A percentile compares a stretch with the other conserved stretches of the same genome.
Evolutionary conservation across 2,888 invertebrate species (phyloP).

Genomic region (Dryobotodes eremita): DNA sequence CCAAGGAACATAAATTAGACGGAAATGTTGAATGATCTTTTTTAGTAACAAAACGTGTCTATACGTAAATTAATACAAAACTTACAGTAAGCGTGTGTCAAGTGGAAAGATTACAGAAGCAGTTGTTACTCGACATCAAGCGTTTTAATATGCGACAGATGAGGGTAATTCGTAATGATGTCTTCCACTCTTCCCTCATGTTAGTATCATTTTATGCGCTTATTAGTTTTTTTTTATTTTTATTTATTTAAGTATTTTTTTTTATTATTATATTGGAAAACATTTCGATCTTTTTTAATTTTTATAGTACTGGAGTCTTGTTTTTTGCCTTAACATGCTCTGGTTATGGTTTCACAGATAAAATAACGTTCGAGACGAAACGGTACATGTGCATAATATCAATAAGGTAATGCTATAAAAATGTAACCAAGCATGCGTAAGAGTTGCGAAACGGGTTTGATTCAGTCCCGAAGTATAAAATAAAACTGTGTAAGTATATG

Average conservation of each 20-base stretch:
- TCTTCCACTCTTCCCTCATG: not conserved
- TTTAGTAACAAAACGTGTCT: conserved; percentile 28
- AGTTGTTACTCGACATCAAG: conserved; percentile 37
- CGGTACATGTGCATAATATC: conserved; percentile 44
- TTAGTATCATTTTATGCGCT: conserved; percentile 19
- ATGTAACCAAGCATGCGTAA: conserved; percentile 16
- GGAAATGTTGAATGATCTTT: conserved; percentile 22
- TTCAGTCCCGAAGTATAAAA: conserved; percentile 28
- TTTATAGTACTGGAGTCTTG: too few relatives aligned
- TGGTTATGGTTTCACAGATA: not conserved
- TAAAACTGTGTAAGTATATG: conserved; percentile 20
- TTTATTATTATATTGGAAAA: not conserved
- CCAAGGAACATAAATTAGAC: not conserved
- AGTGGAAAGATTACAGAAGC: conserved; percentile 40
- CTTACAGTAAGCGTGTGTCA: conserved; percentile 29
- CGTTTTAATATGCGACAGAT: conserved; percentile 25
- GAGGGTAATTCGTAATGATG: conserved; percentile 38
- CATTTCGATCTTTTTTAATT: not conserved
- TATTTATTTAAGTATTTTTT: too few relatives aligned
- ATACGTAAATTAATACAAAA: conserved; percentile 28
- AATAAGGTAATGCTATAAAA: conserved; percentile 26
- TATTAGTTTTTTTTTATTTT: too few relatives aligned
- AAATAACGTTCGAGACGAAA: conserved; percentile 22
- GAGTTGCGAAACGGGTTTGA: conserved; percentile 43
- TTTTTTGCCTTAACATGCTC: not conserved